A percentile compares a stretch with the other conserved stretches of the same genome.
phyloP scores from a whole-genome alignment of 2,797 vertebrate genomes.

The Anniella stebbinsi region DNA sequence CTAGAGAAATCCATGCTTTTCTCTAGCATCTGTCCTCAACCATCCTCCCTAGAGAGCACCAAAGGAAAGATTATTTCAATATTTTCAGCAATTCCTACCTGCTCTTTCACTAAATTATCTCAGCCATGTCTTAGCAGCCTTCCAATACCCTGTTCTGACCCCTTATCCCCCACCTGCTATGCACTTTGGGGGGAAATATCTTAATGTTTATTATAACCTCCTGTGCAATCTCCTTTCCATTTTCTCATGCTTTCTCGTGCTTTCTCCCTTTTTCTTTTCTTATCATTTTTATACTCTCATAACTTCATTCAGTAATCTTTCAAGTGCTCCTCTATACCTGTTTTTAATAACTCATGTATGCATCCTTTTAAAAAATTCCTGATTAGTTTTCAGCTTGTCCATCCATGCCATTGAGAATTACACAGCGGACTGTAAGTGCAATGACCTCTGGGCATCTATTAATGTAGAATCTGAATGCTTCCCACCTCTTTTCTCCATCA shows the following conservation, averaged over 20 bases:
- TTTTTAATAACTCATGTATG: conserved; percentile 63
- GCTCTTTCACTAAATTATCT: conserved; percentile 67
- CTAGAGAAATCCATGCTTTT: conserved; percentile 60
- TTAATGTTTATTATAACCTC: conserved; percentile 69
- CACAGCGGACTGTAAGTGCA: conserved; percentile 59
- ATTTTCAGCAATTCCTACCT: conserved; percentile 62
- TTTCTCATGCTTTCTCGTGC: conserved; percentile 16
- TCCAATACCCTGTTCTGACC: conserved; percentile 60
- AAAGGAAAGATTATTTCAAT: conserved; percentile 56
- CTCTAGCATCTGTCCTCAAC: conserved; percentile 62
- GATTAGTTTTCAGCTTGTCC: conserved; percentile 69
- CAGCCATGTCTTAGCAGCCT: conserved; percentile 58
- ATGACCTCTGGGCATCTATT: conserved; percentile 74
- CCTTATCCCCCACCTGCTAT: conserved; percentile 45
- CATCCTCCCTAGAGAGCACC: conserved; percentile 53
- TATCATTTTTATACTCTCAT: conserved; percentile 70
- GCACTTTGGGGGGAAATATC: conserved; percentile 60
- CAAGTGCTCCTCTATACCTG: conserved; percentile 55
- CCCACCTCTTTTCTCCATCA: conserved; percentile 54
- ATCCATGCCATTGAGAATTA: conserved; percentile 50
- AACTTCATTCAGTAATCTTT: conserved; percentile 73
- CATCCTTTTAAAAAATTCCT: conserved; percentile 65
- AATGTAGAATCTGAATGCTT: conserved; percentile 73
- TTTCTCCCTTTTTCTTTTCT: conserved; percentile 67
- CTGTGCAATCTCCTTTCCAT: conserved; percentile 61